Conservation (phyloP, 2,797 vertebrate species). For the Megalops cyprinoides region DNA sequence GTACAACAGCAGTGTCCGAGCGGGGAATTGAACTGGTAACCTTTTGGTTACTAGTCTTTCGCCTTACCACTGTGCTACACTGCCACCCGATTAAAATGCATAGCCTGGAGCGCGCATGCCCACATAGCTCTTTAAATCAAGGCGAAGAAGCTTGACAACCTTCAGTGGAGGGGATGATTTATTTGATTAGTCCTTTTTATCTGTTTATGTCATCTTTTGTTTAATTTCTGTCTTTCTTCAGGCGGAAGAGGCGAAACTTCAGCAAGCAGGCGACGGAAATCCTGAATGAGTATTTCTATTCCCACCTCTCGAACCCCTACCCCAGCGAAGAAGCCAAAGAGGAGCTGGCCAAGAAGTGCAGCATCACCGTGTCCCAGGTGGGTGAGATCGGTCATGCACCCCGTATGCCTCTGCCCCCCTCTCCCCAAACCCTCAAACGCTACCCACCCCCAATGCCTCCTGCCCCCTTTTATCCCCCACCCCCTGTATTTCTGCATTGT, state of each 20-base stretch:
- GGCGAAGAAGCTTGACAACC: too few relatives aligned
- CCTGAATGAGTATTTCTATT: constrained; percentile 90
- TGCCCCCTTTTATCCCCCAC: not conserved
- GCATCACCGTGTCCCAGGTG: constrained; percentile 87
- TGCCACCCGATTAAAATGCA: too few relatives aligned
- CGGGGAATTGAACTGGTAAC: too few relatives aligned
- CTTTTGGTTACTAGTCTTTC: too few relatives aligned
- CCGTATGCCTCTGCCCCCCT: not conserved
- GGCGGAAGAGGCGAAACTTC: constrained; percentile 88
- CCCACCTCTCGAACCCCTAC: constrained; percentile 89
- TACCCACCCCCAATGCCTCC: not conserved
- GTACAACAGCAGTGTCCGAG: too few relatives aligned
- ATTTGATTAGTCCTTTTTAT: too few relatives aligned
- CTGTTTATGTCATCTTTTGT: not conserved
- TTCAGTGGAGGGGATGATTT: too few relatives aligned
- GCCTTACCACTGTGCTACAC: too few relatives aligned
- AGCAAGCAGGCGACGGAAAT: constrained; percentile 91
- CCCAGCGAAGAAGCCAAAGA: constrained; percentile 93
- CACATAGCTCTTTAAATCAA: too few relatives aligned
- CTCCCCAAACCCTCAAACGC: not conserved
- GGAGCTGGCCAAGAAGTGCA: constrained; percentile 90
- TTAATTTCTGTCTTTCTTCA: constrained; percentile 53
- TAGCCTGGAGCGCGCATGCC: too few relatives aligned
- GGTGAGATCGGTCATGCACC: constrained; percentile 30
- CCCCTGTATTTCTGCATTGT: not conserved